Percentiles rank a stretch among this genome's conserved stretches.
Conservation (phyloP, 1,140 invertebrate genomes). For the Idris sp. region DNA sequence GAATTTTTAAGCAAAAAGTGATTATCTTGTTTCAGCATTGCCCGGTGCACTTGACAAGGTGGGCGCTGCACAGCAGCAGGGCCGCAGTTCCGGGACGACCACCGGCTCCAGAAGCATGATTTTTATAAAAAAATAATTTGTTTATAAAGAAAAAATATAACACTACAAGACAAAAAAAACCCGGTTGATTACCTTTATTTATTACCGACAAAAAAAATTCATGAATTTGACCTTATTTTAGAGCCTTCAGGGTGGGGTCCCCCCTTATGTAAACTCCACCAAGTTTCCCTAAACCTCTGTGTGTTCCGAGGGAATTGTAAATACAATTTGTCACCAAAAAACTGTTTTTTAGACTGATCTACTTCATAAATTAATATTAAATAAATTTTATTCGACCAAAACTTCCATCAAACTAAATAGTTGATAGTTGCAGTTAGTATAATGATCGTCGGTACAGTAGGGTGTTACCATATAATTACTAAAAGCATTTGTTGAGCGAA, state of each 20-base stretch:
- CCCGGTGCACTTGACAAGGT: conserved; percentile 10
- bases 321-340: too few species aligned
- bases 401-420: too few species aligned
- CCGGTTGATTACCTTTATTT: conserved; percentile 15
- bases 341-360: too few species aligned
- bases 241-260: conserved; percentile 10
- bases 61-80: conserved; percentile 1
- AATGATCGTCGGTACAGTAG: too few species aligned
- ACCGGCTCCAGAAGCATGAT: conserved; percentile 4
- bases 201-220: conserved; percentile 58
- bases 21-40: conserved; percentile 14
- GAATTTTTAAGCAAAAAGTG: conserved; percentile 6
- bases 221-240: conserved; percentile 74
- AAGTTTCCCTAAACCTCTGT: too few species aligned
- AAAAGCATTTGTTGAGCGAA: too few species aligned
- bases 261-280: conserved; percentile 1
- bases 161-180: conserved; percentile 14
- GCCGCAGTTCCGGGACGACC: conserved; percentile 10
- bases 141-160: conserved; percentile 13
- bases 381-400: too few species aligned
- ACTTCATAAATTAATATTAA: too few species aligned
- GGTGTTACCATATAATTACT: too few species aligned
- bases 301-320: too few species aligned
- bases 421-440: too few species aligned
- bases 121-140: conserved; percentile 7